A percentile compares a stretch with the other conserved stretches of the same genome.
Conservation (phyloP, 2,888 invertebrate species). For the Therioaphis trifolii region DNA sequence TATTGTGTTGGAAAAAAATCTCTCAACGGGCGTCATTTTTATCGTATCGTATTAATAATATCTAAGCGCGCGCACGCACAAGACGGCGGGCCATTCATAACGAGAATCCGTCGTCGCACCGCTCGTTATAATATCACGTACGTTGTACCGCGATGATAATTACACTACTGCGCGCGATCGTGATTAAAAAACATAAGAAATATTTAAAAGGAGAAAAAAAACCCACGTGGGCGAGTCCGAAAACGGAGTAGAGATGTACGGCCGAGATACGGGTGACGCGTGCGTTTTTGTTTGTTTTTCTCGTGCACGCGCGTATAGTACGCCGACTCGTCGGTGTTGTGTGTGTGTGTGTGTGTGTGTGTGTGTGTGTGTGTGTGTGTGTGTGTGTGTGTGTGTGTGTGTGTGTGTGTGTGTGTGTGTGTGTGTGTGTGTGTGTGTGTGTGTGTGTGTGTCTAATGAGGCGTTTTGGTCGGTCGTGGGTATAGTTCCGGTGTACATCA, state of each 20-base stretch:
- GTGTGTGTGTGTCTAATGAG: no score
- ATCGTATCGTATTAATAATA: neutral
- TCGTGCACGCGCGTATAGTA: no score
- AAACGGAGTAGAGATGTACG: neutral
- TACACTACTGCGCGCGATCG: neutral
- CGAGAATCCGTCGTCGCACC: neutral
- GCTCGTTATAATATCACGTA: neutral
- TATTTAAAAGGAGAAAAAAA: no score
- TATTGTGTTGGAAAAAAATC: neutral
- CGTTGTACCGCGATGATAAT: neutral
- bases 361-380: no score
- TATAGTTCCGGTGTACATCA: no score
- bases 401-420: no score
- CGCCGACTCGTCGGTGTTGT: no score
- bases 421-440: no score
- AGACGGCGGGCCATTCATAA: slow-evolving; percentile 3
- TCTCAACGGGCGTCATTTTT: neutral
- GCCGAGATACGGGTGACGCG: neutral
- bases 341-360: no score
- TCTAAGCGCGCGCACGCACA: neutral
- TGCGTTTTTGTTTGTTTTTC: neutral
- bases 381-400: no score
- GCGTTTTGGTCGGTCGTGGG: no score
- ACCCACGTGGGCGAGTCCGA: slow-evolving; percentile 35
- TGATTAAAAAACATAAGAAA: slow-evolving; percentile 6